These are phyloP conservation scores for Cephus runcator DNA, from an alignment of 2,888 invertebrate genomes.

Conservation along the genomic window DNA sequence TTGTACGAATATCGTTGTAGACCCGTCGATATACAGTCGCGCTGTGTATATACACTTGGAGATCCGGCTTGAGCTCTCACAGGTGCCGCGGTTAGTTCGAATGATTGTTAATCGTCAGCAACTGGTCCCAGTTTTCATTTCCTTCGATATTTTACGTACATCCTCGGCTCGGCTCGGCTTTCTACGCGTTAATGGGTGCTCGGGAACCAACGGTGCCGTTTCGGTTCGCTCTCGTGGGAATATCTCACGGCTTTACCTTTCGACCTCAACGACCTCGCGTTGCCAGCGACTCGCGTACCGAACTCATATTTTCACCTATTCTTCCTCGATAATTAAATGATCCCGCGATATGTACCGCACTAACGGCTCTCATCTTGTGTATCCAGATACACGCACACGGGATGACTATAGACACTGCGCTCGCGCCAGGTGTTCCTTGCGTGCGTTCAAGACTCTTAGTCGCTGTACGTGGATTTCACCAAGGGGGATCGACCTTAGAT, in stretches of 20 bases:
- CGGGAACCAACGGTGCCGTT: slow-evolving; percentile 23
- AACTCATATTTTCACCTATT: slow-evolving; percentile 28
- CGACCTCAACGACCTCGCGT: slow-evolving; percentile 39
- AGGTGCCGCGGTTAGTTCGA: background rate
- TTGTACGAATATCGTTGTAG: background rate
- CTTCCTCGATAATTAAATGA: slow-evolving; percentile 45
- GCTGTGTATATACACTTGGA: background rate
- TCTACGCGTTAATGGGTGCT: background rate
- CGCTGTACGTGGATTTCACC: background rate
- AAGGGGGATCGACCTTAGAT: background rate
- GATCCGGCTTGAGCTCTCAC: background rate
- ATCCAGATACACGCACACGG: background rate
- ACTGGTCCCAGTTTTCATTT: background rate
- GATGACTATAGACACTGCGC: background rate
- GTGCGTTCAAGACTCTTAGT: background rate
- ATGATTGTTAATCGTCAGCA: background rate
- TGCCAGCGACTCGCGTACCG: slow-evolving; percentile 18
- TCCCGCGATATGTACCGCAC: slow-evolving; percentile 12
- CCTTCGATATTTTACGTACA: background rate
- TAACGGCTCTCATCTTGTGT: background rate
- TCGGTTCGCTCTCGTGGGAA: slow-evolving; percentile 51
- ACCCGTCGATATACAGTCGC: background rate
- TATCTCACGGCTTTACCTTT: slow-evolving; percentile 56
- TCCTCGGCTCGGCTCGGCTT: background rate
- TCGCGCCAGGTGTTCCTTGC: background rate